These are phyloP conservation scores for Ivindomyrus marchei DNA, from an alignment of 2,113 vertebrate species.

Conservation along the genomic window DNA sequence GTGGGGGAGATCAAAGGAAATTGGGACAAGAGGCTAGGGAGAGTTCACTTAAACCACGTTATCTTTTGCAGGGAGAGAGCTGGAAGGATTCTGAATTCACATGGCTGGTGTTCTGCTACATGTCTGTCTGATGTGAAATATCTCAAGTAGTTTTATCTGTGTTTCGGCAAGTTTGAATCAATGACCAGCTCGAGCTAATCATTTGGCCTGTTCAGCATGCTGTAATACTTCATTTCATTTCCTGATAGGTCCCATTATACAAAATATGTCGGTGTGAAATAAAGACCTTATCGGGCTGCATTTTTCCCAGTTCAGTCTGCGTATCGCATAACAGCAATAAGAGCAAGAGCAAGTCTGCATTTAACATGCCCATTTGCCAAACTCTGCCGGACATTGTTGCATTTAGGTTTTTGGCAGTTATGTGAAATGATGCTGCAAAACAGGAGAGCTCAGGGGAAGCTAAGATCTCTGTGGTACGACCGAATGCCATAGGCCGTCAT, in stretches of 20 bases:
- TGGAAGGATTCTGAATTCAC: not conserved
- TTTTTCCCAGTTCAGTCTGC: not conserved
- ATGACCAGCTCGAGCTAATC: not conserved
- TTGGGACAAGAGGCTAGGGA: not conserved
- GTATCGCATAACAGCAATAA: not conserved
- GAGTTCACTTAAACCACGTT: not conserved
- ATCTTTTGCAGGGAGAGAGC: not conserved
- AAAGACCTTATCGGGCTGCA: not conserved
- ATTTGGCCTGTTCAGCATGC: not conserved
- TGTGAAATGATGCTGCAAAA: not conserved
- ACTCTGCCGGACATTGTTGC: not conserved
- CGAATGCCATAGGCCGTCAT: not conserved
- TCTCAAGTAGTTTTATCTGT: not conserved
- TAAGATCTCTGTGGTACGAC: not conserved
- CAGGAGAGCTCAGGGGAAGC: not conserved
- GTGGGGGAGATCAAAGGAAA: constrained; percentile 4
- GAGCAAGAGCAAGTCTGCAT: not conserved
- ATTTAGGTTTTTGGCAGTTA: not conserved
- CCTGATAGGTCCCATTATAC: not conserved
- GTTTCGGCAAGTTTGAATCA: not conserved
- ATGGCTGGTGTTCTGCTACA: not conserved
- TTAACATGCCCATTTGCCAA: not conserved
- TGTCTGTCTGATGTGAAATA: not conserved
- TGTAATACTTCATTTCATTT: not conserved
- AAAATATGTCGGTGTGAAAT: not conserved